These are phyloP conservation scores for Holothuria glaberrima DNA, from an alignment of 35 echinoderm and acorn worm species.

Conservation along the genomic window DNA sequence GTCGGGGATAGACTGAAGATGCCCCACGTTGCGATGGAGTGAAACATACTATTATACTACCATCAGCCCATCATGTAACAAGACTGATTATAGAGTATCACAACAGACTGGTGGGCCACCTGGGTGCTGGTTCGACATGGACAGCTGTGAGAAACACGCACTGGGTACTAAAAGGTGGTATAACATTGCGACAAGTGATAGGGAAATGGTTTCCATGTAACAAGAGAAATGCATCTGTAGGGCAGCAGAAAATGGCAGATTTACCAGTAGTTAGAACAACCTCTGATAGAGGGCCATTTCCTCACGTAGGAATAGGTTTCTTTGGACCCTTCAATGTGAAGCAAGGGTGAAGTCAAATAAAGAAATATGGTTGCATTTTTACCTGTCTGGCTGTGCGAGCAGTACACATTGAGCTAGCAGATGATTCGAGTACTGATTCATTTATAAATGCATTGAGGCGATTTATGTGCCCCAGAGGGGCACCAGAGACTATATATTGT, in stretches of 20 bases:
- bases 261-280: constrained; percentile 62
- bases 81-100: constrained; percentile 20
- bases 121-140: constrained; percentile 58
- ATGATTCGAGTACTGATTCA: constrained; percentile 61
- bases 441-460: constrained; percentile 61
- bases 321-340: constrained; percentile 80
- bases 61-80: constrained; percentile 48
- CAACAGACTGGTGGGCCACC: constrained; percentile 47
- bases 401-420: constrained; percentile 64
- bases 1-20: constrained; percentile 61
- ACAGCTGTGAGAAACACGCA: constrained; percentile 48
- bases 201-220: constrained; percentile 61
- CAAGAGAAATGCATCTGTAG: constrained; percentile 49
- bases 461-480: constrained; percentile 62
- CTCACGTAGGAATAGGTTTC: constrained; percentile 53
- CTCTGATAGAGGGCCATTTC: constrained; percentile 60
- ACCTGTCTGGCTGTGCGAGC: constrained; percentile 59
- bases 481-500: constrained; percentile 47
- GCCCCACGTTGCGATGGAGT: constrained; percentile 29
- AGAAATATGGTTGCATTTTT: constrained; percentile 77
- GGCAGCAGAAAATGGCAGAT: constrained; percentile 68
- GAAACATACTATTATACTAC: constrained; percentile 65
- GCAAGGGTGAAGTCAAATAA: constrained; percentile 43
- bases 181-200: constrained; percentile 49
- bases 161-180: constrained; percentile 60